Percentiles rank a stretch among this genome's conserved stretches.
phyloP scores from a whole-genome alignment of 2,797 vertebrate species.

The Myiothlypis coronata region DNA sequence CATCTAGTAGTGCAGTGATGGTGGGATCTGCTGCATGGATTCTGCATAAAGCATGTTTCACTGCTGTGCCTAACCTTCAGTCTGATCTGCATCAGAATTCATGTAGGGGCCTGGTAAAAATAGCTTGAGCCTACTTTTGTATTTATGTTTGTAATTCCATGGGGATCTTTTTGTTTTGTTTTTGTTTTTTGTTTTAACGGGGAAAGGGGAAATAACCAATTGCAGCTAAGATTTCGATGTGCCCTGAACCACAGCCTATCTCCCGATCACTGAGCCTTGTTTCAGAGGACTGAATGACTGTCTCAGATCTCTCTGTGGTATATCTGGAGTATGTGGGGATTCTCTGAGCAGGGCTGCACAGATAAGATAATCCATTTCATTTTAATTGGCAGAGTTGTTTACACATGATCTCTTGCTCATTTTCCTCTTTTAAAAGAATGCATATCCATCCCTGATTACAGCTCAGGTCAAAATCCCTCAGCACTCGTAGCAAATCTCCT shows the following conservation, averaged over 20 bases:
- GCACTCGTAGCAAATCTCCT: conserved; percentile 59
- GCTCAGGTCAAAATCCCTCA: conserved; percentile 63
- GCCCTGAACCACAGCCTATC: neutral
- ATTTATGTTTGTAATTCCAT: neutral
- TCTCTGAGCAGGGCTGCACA: neutral
- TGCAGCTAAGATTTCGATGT: accelerated
- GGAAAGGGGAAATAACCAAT: accelerated
- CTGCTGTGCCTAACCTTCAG: neutral
- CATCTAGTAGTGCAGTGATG: neutral
- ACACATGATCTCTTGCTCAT: conserved; percentile 40
- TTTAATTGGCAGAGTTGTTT: conserved; percentile 65
- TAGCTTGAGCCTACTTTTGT: neutral
- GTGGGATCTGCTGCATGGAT: neutral
- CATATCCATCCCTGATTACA: conserved; percentile 42
- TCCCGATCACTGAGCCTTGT: neutral
- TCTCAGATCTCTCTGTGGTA: neutral
- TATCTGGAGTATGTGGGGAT: neutral
- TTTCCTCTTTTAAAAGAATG: conserved; percentile 42
- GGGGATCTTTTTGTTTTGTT: neutral
- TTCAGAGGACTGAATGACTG: neutral
- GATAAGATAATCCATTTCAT: conserved; percentile 54
- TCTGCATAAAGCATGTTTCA: neutral
- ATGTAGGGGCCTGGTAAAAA: neutral
- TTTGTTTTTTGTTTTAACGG: neutral
- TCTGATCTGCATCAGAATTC: neutral